Conservation (phyloP, 64 coral and sea anemone species). For the Platygyra sinensis region DNA sequence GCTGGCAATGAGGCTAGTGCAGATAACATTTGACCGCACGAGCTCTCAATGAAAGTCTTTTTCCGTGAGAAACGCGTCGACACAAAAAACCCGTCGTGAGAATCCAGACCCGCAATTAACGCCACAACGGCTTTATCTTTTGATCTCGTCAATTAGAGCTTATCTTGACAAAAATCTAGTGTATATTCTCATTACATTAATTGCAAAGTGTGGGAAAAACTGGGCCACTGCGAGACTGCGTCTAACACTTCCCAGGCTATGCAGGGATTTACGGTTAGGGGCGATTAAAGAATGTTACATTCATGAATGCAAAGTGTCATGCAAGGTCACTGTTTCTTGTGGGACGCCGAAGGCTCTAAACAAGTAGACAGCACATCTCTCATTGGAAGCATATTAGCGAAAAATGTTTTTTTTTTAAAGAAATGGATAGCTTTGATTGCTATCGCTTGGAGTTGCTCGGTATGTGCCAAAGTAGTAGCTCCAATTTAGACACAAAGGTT, state of each 20-base stretch:
- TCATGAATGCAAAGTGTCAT: not conserved
- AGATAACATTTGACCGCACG: constrained; percentile 55
- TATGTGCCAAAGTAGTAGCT: not conserved
- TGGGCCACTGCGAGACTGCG: not conserved
- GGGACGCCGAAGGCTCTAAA: not conserved
- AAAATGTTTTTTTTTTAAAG: constrained; percentile 11
- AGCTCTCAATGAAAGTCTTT: not conserved
- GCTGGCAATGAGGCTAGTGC: constrained; percentile 4
- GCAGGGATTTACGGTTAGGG: not conserved
- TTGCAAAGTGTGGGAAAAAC: constrained; percentile 13
- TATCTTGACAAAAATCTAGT: constrained; percentile 35
- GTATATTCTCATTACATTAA: constrained; percentile 48
- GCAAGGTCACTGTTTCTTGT: constrained; percentile 6
- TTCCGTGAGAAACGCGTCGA: constrained; percentile 27
- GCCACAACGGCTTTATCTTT: constrained; percentile 33
- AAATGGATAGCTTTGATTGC: constrained; percentile 27
- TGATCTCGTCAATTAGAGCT: constrained; percentile 43
- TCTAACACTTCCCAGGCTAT: not conserved
- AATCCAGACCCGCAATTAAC: constrained; percentile 41
- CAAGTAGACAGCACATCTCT: not conserved
- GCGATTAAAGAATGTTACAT: not conserved
- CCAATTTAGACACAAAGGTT: constrained; percentile 30
- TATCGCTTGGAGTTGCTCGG: not conserved
- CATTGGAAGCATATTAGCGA: constrained; percentile 5
- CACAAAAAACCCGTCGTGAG: constrained; percentile 3